Evolutionary conservation across 2,888 invertebrate species (phyloP), one percentile per base, ranked within the genome.

Genomic region (Netelia virgata): DNA sequence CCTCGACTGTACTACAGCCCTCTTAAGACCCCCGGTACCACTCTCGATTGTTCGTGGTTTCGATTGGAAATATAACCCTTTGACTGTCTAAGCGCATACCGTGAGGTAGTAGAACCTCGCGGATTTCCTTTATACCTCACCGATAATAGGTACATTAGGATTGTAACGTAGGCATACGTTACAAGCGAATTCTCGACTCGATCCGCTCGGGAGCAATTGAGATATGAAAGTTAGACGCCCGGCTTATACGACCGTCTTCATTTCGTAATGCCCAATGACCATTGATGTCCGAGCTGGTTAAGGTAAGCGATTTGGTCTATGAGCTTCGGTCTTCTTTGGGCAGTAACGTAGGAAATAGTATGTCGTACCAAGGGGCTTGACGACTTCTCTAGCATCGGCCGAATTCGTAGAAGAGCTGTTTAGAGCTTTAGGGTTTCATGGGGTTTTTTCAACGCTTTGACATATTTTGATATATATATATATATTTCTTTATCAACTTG

Each of bases 41-140:
- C 78, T 82, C 84, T 69, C 78, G 72, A 81, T 83, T 61, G 84
- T 82, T 69, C 57, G 64, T 77, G 76, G 74, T 84, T 84, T 84
- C 84, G 84, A 81, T 81, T 81, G 57, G 69, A 53, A 77, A 63
- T 81, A 81, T 57, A 64, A 82, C 73, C 82, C 77, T 69, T 55
- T 23, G 69, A 18, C 76, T 41, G 69, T 61, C 63, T 28, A 63
- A 18, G 47, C n/a, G 68, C 63, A 69, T 74, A 59, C 68, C 66
- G 59, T 61, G 64, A 53, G 73, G 63, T 43, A 53, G 80, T 74
- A 61, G 74, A 74, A 77, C 41, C 23, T 23, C 47, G 36, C 69
- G 41, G 50, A 77, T 77, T 81, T 82, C 57, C 77, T 77, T 78
- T 50, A 77, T 77, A 10, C 57, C n/a, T 57, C 57, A 55, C 50